Evolutionary conservation across 1,140 invertebrate genomes (phyloP), one percentile per base, ranked within the genome.

Genomic region (Papilio dardanus): DNA sequence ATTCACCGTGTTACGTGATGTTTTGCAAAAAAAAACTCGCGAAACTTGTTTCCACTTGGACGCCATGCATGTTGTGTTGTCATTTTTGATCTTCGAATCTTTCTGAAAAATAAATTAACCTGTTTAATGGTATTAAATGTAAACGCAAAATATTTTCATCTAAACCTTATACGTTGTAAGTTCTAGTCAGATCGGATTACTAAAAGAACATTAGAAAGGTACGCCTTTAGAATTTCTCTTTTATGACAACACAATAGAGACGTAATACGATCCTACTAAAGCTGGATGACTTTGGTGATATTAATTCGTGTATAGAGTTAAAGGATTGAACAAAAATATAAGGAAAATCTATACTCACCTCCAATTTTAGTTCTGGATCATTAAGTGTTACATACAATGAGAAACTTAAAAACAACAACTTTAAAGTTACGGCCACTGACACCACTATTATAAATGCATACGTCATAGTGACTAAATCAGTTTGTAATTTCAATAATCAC

Each of bases 21-120:
- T 73, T 71, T 79, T 81, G 1, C 80, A 80, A 30, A 87, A 33
- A 54, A 87, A 76, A 50, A 81, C 74, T 30, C 79, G 79, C 7
- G 85, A 81, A 19, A 91, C 81, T 74, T 85, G 76, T 74, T 87
- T 88, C 84, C 89, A 91, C 21, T 86, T 82, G 69, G 83, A 78
- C 19, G 80, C 54, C 73, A 89, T 76, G 3, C 82, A 84, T 71
- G 80, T 85, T 71, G 80, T 85, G 40, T 80, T 80, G 19, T 80
- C 78, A 58, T 77, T 76, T 35, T 85, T 79, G 2, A 75, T 77
- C 46, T 81, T 81, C 19, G 46, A 50, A 50, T 81, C 62, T 24
- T 75, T 71, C 87, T 88, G 86, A 42, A 89, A 89, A 80, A 81
- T 77, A 37, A 62, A 71, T 65, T 68, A 74, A 65, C 16, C 50